phyloP scores from a whole-genome alignment of 1,140 invertebrate species.

The Argopecten irradians region DNA sequence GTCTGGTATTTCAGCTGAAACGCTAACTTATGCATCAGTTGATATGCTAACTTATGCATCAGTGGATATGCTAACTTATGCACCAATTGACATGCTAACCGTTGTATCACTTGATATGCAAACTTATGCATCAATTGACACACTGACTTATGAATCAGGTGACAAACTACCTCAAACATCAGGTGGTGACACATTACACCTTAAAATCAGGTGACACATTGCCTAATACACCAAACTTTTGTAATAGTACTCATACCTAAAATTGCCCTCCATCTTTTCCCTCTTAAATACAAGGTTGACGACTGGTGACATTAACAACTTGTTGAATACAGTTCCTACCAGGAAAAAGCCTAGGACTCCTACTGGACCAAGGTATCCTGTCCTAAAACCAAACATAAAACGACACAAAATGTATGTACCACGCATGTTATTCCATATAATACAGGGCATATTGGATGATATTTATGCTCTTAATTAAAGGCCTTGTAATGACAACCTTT shows the following conservation, averaged over 20 bases:
- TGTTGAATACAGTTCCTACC: constrained; percentile 80
- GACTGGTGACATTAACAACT: constrained; percentile 81
- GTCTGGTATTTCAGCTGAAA: not conserved
- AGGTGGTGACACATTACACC: no score
- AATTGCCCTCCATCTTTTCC: constrained; percentile 82
- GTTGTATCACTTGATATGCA: not conserved
- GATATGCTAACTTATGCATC: not conserved
- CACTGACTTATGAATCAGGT: not conserved
- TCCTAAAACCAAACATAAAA: constrained; percentile 71
- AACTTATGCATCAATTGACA: not conserved
- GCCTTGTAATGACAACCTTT: not conserved
- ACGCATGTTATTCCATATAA: not conserved
- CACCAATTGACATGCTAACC: not conserved
- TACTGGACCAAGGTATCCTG: constrained; percentile 81
- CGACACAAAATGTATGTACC: not conserved
- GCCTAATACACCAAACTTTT: not conserved
- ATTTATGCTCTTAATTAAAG: not conserved
- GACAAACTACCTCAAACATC: not conserved
- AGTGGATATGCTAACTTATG: not conserved
- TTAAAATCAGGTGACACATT: not conserved
- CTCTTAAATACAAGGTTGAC: constrained; percentile 80
- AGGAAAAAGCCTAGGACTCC: constrained; percentile 81
- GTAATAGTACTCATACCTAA: no score
- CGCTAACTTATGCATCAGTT: not conserved
- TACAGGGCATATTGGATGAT: not conserved